Percentiles rank a stretch among this genome's conserved stretches.
These are phyloP conservation scores for Caligus rogercresseyi DNA, from an alignment of 1,140 invertebrate species.

Conservation along the genomic window DNA sequence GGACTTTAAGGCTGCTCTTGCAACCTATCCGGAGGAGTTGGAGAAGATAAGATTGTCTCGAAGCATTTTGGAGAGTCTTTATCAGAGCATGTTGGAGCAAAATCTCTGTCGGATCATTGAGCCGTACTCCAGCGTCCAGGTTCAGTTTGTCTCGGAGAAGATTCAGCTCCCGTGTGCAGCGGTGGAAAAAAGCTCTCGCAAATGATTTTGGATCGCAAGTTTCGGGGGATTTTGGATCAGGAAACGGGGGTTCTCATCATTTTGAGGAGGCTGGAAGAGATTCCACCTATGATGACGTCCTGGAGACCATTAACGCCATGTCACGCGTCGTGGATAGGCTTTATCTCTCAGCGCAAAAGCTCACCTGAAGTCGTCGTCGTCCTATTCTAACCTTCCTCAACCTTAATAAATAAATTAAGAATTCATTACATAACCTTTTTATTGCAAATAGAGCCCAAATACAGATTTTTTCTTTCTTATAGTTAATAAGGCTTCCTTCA, in stretches of 20 bases:
- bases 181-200: conserved; percentile 96
- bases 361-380: conserved; percentile 66
- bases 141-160: conserved; percentile 50
- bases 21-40: conserved; percentile 68
- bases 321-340: conserved; percentile 96
- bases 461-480: too few relatives aligned
- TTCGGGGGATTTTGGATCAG: conserved; percentile 91
- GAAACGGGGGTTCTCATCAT: conserved; percentile 91
- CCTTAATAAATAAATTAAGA: too few relatives aligned
- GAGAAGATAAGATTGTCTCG: conserved; percentile 90
- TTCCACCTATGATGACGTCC: conserved; percentile 87
- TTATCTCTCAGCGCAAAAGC: conserved; percentile 94
- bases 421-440: too few relatives aligned
- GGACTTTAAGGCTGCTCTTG: conserved; percentile 64
- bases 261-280: conserved; percentile 81
- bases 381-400: too few relatives aligned
- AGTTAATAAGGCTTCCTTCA: too few relatives aligned
- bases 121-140: conserved; percentile 91
- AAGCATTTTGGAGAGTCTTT: conserved; percentile 85
- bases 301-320: conserved; percentile 95
- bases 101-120: conserved; percentile 97
- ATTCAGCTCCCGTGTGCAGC: conserved; percentile 72
- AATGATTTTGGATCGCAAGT: conserved; percentile 98
- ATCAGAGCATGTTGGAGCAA: conserved; percentile 97
- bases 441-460: too few relatives aligned